Percentiles rank a stretch among this genome's conserved stretches.
Evolutionary conservation across 1,140 invertebrate genomes (phyloP).

Genomic region (Cherax quadricarinatus): DNA sequence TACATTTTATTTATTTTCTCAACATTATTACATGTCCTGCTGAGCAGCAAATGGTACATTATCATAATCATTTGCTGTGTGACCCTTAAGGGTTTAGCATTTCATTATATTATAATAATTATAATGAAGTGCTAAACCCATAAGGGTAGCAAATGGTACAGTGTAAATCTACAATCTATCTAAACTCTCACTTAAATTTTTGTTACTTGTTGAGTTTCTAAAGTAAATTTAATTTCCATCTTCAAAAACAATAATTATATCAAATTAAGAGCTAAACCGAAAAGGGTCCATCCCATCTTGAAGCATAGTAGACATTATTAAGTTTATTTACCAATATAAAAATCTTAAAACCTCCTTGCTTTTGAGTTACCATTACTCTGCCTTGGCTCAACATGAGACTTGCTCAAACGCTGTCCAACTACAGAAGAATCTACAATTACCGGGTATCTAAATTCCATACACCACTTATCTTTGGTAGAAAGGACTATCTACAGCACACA

Average conservation of each 20-base stretch:
- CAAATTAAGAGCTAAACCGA: no score
- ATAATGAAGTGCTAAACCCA: no score
- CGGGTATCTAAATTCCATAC: slow-evolving; percentile 21
- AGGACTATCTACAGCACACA: slow-evolving; percentile 39
- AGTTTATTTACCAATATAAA: neutral
- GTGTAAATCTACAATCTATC: neutral
- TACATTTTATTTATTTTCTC: no score
- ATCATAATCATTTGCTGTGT: no score
- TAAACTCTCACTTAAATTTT: neutral
- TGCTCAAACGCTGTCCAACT: neutral
- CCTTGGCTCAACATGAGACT: neutral
- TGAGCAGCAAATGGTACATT: neutral
- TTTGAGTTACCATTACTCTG: neutral
- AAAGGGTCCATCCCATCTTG: neutral
- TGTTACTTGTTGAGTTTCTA: no score
- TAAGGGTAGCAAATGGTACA: neutral
- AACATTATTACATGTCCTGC: neutral
- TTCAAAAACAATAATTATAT: no score
- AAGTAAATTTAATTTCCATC: no score
- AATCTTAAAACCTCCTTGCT: neutral
- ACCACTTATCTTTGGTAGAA: slow-evolving; percentile 43
- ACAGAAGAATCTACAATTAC: neutral
- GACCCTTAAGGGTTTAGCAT: no score
- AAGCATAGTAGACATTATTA: neutral
- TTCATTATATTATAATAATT: no score